Percentiles rank a stretch among this genome's conserved stretches.
phyloP scores from a whole-genome alignment of 2,888 invertebrate species.

The Oligia strigilis region DNA sequence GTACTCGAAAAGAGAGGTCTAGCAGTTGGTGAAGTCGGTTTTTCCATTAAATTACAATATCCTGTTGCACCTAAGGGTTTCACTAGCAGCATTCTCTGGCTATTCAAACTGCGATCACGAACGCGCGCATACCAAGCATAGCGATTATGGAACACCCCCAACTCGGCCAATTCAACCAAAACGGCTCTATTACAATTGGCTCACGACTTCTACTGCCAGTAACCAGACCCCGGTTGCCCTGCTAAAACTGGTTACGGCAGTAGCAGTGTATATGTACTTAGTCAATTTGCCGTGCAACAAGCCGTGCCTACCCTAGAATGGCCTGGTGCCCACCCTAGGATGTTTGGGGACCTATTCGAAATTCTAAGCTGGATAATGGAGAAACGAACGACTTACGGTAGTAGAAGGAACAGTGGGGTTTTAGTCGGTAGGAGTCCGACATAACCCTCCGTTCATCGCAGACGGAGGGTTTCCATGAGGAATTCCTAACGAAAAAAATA shows the following conservation, averaged over 20 bases:
- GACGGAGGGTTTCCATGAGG: too few relatives aligned
- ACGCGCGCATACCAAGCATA: not conserved
- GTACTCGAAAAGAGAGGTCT: not conserved
- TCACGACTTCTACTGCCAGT: too few relatives aligned
- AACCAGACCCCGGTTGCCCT: not conserved
- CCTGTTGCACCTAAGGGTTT: not conserved
- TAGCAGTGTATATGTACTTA: not conserved
- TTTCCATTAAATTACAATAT: not conserved
- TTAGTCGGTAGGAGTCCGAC: too few relatives aligned
- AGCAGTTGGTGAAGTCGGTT: not conserved
- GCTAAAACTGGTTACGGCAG: not conserved
- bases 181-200: not conserved
- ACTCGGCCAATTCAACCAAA: not conserved
- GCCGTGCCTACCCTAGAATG: too few relatives aligned
- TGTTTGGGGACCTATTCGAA: too few relatives aligned
- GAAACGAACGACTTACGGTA: too few relatives aligned
- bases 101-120: not conserved
- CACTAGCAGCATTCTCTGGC: not conserved
- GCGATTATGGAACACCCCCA: not conserved
- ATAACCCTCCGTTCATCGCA: too few relatives aligned
- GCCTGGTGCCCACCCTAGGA: too few relatives aligned
- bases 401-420: too few relatives aligned
- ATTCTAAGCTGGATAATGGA: too few relatives aligned
- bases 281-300: too few relatives aligned
- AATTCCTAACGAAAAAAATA: too few relatives aligned